Percentiles rank a stretch among this genome's conserved stretches.
phyloP scores from a whole-genome alignment of 2,888 invertebrate genomes.

The Pandemis corylana region DNA sequence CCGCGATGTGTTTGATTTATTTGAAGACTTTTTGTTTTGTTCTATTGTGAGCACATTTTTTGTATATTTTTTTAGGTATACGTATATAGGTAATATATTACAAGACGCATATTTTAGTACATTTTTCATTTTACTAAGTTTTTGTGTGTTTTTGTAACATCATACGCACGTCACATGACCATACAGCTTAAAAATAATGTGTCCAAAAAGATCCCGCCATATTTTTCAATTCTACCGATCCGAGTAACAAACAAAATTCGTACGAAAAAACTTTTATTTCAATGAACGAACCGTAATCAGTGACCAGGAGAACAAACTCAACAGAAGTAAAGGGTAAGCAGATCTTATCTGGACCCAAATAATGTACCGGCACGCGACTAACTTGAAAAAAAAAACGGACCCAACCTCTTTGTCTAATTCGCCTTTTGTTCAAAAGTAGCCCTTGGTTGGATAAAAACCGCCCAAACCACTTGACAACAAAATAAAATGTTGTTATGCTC shows the following conservation, averaged over 20 bases:
- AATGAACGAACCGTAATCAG: conserved; percentile 9
- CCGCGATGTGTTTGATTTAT: not conserved
- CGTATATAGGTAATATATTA: too few species aligned
- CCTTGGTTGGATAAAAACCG: conserved; percentile 52
- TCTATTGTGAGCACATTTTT: not conserved
- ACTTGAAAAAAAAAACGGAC: conserved; percentile 52
- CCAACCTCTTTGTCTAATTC: conserved; percentile 60
- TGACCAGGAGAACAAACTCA: conserved; percentile 26
- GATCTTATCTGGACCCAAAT: conserved; percentile 55
- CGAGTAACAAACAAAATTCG: not conserved
- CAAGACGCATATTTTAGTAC: too few species aligned
- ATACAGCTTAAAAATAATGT: too few species aligned
- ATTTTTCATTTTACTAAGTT: too few species aligned
- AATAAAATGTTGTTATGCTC: conserved; percentile 17
- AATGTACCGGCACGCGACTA: conserved; percentile 59
- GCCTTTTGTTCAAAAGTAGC: conserved; percentile 58
- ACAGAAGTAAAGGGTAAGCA: conserved; percentile 58
- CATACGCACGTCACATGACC: too few species aligned
- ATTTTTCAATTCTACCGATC: too few species aligned
- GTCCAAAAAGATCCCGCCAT: too few species aligned
- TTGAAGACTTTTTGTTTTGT: not conserved
- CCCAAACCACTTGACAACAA: conserved; percentile 35
- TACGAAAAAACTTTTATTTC: not conserved
- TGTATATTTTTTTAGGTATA: too few species aligned
- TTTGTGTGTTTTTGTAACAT: too few species aligned